These are phyloP conservation scores for Palythoa heliodiscus DNA, from an alignment of 92 coral and sea anemone genomes.

Conservation along the genomic window DNA sequence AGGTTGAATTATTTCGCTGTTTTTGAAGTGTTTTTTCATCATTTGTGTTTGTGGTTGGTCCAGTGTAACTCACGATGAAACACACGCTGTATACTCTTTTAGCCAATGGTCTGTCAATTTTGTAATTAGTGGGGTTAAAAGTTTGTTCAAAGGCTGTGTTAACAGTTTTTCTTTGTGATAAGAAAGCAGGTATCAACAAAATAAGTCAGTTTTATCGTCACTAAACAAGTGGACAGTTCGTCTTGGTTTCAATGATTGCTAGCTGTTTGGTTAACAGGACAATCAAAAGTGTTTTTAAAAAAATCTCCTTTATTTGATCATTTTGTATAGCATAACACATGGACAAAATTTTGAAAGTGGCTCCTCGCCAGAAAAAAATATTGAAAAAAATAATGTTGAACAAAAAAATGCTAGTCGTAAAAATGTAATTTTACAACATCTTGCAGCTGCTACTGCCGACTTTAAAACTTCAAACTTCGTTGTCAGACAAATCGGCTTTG, in stretches of 20 bases:
- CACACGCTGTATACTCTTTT: neutral
- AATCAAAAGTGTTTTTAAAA: neutral
- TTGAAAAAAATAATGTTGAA: too few species aligned
- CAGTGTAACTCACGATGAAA: neutral
- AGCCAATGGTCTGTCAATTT: neutral
- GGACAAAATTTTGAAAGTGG: too few species aligned
- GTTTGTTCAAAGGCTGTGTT: constrained; percentile 13
- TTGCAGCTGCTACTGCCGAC: neutral
- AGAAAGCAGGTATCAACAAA: neutral
- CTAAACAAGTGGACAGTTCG: neutral
- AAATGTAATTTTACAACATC: neutral
- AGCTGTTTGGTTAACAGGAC: neutral
- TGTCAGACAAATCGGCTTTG: neutral
- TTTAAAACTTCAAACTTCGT: neutral
- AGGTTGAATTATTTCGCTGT: too few species aligned
- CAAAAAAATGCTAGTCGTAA: too few species aligned
- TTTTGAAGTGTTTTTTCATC: neutral
- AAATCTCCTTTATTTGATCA: too few species aligned
- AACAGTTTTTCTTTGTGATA: neutral
- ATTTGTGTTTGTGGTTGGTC: too few species aligned
- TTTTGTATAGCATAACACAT: too few species aligned
- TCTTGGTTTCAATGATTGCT: neutral
- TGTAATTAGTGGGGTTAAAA: constrained; percentile 24
- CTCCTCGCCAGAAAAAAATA: too few species aligned
- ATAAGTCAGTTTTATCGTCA: neutral